Percentiles rank a stretch among this genome's conserved stretches.
phyloP scores from a whole-genome alignment of 2,113 vertebrate genomes.

The Sinocyclocheilus maitianheensis region DNA sequence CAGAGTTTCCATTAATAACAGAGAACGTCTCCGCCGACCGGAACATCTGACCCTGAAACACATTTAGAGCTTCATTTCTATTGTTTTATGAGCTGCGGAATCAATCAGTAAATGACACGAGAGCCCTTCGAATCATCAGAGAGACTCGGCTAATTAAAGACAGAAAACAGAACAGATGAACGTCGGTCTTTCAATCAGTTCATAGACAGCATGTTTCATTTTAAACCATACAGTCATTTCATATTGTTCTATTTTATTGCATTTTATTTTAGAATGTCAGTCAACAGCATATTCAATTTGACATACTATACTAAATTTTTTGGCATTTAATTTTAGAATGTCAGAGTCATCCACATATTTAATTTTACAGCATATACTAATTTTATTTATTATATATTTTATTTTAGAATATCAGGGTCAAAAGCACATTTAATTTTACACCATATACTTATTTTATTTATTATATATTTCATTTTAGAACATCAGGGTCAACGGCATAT shows the following conservation, averaged over 20 bases:
- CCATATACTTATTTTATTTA: no score
- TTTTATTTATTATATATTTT: background rate
- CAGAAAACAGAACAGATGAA: no score
- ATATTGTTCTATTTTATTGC: no score
- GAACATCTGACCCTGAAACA: background rate
- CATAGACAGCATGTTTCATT: no score
- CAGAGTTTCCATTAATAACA: slow-evolving; percentile 10
- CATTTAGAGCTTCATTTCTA: background rate
- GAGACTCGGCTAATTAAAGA: background rate
- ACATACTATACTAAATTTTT: no score
- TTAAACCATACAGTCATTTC: no score
- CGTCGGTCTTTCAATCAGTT: no score
- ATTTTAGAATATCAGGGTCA: no score
- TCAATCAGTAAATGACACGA: background rate
- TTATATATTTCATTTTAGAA: background rate
- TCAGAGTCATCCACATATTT: no score
- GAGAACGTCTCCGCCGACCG: background rate
- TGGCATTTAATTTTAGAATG: no score
- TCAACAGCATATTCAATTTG: background rate
- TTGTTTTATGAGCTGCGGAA: background rate
- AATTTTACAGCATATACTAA: background rate
- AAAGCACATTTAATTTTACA: no score
- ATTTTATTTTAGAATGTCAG: background rate
- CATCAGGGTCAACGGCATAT: no score
- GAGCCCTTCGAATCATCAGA: background rate